Evolutionary conservation across 1,140 invertebrate genomes (phyloP), one percentile per base, ranked within the genome.

Genomic region (Globodera rostochiensis): DNA sequence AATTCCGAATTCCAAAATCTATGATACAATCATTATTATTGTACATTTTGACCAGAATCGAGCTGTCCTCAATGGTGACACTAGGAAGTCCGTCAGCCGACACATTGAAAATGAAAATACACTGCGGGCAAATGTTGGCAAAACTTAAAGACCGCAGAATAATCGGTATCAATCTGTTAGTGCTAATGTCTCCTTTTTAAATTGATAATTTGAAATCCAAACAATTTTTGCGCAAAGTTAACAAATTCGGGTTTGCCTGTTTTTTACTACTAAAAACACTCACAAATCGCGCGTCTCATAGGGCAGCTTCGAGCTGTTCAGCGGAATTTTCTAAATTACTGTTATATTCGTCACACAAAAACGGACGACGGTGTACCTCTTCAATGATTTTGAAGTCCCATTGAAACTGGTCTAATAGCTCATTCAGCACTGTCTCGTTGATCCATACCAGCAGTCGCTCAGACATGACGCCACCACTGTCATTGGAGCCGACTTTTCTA

Each of bases 51-150:
- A 89, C 50, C 9, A 87, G 75, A 21, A 89, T 82, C 4, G 84
- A 84, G 25, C 77, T 78, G 80, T 90, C 88, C 0, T 79, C 82
- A 8, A 84, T 84, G 45, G 77, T 67, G 19, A 89, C 73, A 57
- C 81, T 71, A 6, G 88, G 88, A 36, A 79, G 60, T 70, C 88
- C 88, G 75, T 88, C 87, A 0, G 88, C 86, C 25, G 81, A 80
- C 9, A 89, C 87, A 67, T 85, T 85, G 11, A 89, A 74, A 67
- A 86, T 76, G 80, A 90, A 89, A 73, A 85, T 89, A 77, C 88
- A 89, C 15, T 89, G 78, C 1, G 85, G 74, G 71, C 88, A 89
- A n/a, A 89, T 80, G 66, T 82, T 83, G 6, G 88, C 83, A 7
- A 89, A 75, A 77, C 36, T 76, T 3, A 9, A 75, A 36, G 36